phyloP scores from a whole-genome alignment of 2,113 vertebrate species.

The Aptenodytes forsteri region DNA sequence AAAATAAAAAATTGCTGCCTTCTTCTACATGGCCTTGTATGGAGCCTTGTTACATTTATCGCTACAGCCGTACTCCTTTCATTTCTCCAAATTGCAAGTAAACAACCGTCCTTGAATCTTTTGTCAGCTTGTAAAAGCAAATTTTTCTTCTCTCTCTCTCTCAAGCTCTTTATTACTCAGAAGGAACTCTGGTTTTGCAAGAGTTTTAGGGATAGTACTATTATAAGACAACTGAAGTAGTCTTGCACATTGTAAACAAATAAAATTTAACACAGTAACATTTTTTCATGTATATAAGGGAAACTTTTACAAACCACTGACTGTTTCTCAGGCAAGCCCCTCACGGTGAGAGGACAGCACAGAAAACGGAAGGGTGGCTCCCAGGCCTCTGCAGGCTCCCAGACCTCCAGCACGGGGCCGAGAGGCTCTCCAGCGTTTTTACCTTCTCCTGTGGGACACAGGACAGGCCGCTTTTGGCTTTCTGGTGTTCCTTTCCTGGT shows the following conservation, averaged over 20 bases:
- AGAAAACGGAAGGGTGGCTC: background rate
- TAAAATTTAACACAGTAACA: background rate
- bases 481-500: background rate
- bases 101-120: background rate
- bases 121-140: background rate
- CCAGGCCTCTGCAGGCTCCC: background rate
- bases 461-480: background rate
- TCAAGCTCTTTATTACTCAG: background rate
- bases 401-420: accelerated
- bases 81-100: background rate
- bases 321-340: background rate
- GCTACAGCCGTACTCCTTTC: background rate
- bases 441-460: background rate
- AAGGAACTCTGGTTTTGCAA: background rate
- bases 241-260: background rate
- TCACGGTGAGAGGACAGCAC: background rate
- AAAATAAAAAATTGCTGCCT: background rate
- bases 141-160: background rate
- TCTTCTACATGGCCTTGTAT: background rate
- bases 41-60: background rate
- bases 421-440: background rate
- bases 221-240: background rate
- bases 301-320: background rate
- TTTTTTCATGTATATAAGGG: background rate
- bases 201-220: background rate